phyloP scores from a whole-genome alignment of 2,797 vertebrate species.

The Megaceryle alcyon region DNA sequence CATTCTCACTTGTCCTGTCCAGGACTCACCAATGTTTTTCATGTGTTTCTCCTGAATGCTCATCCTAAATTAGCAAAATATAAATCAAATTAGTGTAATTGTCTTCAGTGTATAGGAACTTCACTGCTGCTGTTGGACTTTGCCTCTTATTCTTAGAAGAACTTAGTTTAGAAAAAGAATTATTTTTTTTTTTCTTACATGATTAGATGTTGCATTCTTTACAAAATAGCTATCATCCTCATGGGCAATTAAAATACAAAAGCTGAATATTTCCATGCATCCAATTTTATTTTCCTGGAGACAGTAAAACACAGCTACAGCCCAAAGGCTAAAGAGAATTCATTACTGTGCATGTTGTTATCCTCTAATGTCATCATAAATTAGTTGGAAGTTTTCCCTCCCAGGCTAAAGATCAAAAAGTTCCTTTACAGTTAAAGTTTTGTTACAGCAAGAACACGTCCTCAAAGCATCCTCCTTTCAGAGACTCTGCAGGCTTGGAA shows the following conservation, averaged over 20 bases:
- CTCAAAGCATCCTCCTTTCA: not conserved
- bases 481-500: not conserved
- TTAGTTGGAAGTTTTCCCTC: constrained; percentile 38
- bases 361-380: constrained; percentile 49
- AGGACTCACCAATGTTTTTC: not conserved
- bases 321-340: constrained; percentile 51
- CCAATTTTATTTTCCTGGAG: constrained; percentile 37
- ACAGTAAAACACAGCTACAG: constrained; percentile 19
- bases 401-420: constrained; percentile 19
- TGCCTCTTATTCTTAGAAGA: not conserved
- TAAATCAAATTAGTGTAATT: not conserved
- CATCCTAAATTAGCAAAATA: not conserved
- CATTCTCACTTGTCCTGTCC: not conserved
- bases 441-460: not conserved
- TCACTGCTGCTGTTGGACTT: not conserved
- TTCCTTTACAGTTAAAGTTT: constrained; percentile 40
- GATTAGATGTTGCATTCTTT: not conserved
- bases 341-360: constrained; percentile 42
- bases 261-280: not conserved
- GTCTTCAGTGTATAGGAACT: not conserved
- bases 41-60: not conserved
- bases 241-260: constrained; percentile 40
- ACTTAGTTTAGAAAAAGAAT: not conserved
- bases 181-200: not conserved
- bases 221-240: not conserved